phyloP scores from a whole-genome alignment of 2,797 vertebrate species.

The Loriculus beryllinus region DNA sequence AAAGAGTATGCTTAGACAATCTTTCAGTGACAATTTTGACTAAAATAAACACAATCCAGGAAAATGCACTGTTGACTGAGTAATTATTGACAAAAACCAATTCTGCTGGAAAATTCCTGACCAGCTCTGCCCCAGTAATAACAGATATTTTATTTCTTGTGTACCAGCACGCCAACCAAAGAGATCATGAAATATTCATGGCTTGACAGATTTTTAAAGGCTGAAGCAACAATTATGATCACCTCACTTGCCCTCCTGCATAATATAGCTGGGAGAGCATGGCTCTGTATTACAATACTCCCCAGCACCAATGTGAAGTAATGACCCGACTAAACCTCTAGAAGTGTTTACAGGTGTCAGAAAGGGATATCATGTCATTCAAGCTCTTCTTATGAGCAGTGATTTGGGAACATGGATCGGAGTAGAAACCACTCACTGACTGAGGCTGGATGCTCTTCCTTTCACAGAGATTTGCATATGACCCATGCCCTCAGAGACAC shows the following conservation, averaged over 20 bases:
- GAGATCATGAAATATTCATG: background rate
- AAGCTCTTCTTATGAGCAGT: background rate
- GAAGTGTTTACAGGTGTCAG: background rate
- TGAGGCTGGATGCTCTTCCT: background rate
- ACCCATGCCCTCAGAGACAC: background rate
- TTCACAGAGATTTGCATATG: background rate
- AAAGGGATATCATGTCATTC: background rate
- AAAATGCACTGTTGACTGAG: background rate
- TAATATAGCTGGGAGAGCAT: background rate
- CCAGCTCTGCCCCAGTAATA: background rate
- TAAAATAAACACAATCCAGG: background rate
- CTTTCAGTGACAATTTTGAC: background rate
- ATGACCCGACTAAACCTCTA: background rate
- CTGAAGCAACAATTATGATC: conserved; percentile 9
- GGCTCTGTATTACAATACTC: background rate
- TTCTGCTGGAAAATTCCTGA: conserved; percentile 10
- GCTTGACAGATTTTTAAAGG: background rate
- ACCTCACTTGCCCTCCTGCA: background rate
- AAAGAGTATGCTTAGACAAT: background rate
- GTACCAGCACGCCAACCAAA: background rate
- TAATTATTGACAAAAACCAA: conserved; percentile 24
- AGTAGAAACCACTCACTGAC: background rate
- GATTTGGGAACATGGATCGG: background rate
- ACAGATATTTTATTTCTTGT: background rate
- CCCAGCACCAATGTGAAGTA: accelerated